These are phyloP conservation scores for Thoracochromis brauschi DNA, from an alignment of 2,113 vertebrate genomes.

Conservation along the genomic window DNA sequence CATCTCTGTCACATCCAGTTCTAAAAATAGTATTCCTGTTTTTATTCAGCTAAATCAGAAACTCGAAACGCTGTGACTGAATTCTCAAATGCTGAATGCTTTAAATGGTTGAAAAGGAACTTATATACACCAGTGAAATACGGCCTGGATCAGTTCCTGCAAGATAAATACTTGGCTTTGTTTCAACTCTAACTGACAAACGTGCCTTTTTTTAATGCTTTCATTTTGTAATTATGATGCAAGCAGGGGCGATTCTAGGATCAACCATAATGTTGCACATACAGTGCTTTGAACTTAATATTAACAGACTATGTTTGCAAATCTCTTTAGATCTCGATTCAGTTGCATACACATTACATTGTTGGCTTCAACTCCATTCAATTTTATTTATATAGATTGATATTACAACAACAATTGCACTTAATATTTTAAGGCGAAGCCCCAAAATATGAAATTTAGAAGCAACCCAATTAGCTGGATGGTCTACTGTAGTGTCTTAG, in stretches of 20 bases:
- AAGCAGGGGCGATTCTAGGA: neutral
- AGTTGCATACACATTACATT: neutral
- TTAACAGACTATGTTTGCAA: neutral
- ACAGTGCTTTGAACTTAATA: neutral
- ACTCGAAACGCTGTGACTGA: neutral
- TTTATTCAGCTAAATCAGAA: neutral
- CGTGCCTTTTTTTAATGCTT: neutral
- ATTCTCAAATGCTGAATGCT: neutral
- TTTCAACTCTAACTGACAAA: neutral
- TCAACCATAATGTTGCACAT: neutral
- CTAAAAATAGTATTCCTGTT: neutral
- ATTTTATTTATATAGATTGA: neutral
- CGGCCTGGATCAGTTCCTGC: neutral
- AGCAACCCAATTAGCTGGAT: neutral
- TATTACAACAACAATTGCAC: neutral
- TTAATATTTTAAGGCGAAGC: neutral
- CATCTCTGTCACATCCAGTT: neutral
- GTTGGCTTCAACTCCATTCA: neutral
- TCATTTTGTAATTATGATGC: neutral
- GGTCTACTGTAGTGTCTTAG: neutral
- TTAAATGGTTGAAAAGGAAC: neutral
- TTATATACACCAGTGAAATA: neutral
- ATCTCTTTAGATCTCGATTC: neutral
- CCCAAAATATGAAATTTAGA: neutral
- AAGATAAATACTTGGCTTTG: neutral